Percentiles rank a stretch among this genome's conserved stretches.
Evolutionary conservation across 1,140 invertebrate species (phyloP).

Genomic region (Nasonia longicornis): DNA sequence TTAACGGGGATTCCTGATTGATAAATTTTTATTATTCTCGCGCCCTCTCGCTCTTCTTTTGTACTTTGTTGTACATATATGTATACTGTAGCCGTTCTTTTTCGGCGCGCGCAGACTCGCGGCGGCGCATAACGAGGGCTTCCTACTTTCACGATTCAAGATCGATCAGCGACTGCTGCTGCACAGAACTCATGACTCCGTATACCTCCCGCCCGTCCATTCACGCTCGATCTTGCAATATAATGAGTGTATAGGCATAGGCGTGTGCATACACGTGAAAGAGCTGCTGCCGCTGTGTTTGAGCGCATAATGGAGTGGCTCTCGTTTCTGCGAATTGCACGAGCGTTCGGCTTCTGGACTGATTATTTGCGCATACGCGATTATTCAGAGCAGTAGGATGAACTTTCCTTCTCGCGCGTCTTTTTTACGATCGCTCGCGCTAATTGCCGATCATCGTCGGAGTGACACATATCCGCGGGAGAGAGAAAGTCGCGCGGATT

Average conservation of each 20-base stretch:
- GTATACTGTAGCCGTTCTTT: background rate
- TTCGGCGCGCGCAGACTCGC: background rate
- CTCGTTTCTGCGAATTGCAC: conserved; percentile 26
- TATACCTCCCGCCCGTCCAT: conserved; percentile 27
- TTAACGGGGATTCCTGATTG: background rate
- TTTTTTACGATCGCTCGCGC: no score
- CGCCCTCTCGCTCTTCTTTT: background rate
- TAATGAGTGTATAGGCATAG: conserved; percentile 23
- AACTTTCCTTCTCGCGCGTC: background rate
- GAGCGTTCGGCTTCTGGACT: background rate
- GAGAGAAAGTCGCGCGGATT: conserved; percentile 11
- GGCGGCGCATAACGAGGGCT: conserved; percentile 46
- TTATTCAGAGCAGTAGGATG: no score
- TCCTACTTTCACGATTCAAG: conserved; percentile 59
- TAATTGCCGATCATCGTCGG: background rate
- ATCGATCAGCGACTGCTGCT: conserved; percentile 48
- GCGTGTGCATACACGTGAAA: conserved; percentile 4
- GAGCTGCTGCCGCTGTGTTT: background rate
- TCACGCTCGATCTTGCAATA: conserved; percentile 45
- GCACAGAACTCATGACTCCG: background rate
- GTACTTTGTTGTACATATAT: background rate
- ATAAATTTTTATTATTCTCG: background rate
- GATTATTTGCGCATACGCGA: background rate
- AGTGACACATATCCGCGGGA: background rate
- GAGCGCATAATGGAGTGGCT: conserved; percentile 15